Percentiles rank a stretch among this genome's conserved stretches.
Conservation (phyloP, 2,888 invertebrate genomes). For the Atrina japonica region DNA sequence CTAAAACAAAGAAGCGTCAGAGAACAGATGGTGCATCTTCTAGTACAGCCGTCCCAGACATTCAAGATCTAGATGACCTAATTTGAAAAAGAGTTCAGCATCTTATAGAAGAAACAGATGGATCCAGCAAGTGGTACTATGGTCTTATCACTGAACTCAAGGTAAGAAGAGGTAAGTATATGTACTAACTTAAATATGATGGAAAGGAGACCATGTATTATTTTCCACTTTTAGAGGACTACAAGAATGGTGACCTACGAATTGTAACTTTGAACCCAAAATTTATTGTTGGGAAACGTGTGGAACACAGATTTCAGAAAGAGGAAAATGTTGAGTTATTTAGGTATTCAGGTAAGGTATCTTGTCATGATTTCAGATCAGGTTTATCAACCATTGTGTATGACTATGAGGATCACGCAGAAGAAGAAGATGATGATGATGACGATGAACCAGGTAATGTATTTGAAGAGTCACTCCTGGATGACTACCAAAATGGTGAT, state of each 20-base stretch:
- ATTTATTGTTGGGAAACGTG: too few species aligned
- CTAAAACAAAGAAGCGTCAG: conserved; percentile 6
- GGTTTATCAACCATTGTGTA: neutral
- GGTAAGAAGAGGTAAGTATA: neutral
- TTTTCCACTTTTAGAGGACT: conserved; percentile 1
- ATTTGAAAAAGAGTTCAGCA: conserved; percentile 1
- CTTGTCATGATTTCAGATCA: neutral
- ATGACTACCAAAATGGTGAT: neutral
- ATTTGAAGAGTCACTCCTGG: conserved; percentile 1
- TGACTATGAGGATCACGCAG: neutral
- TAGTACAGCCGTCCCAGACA: neutral
- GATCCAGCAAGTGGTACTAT: conserved; percentile 19
- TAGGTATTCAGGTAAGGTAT: conserved; percentile 1
- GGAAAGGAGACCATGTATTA: neutral
- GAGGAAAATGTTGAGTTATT: neutral
- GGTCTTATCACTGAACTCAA: neutral
- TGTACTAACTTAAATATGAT: neutral
- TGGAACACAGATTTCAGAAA: conserved; percentile 5
- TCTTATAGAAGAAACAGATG: conserved; percentile 2
- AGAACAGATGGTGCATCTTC: neutral
- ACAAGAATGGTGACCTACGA: conserved; percentile 1
- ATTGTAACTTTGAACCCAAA: neutral
- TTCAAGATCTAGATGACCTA: conserved; percentile 6
- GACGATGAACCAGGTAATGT: neutral
- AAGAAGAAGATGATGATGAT: conserved; percentile 1